Percentiles rank a stretch among this genome's conserved stretches.
These are phyloP conservation scores for Phrynocephalus guinanensis DNA, from an alignment of 2,797 vertebrate genomes.

Conservation along the genomic window DNA sequence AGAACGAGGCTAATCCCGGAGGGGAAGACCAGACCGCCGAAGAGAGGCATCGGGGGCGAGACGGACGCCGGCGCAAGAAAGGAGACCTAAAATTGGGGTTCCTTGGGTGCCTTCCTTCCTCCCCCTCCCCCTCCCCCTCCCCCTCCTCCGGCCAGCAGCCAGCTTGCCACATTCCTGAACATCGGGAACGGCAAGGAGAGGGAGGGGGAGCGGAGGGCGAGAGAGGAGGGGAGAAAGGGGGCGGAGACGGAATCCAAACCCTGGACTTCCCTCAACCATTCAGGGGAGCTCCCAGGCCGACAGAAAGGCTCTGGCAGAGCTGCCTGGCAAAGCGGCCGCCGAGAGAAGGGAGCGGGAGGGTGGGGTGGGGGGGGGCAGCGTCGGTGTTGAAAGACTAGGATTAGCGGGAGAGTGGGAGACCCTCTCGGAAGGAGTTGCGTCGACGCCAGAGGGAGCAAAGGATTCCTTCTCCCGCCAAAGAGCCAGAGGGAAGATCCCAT, in stretches of 20 bases:
- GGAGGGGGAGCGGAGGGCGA: not conserved
- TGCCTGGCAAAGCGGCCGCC: not conserved
- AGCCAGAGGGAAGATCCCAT: not conserved
- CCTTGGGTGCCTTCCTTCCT: slow-evolving; percentile 17
- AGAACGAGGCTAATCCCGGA: not conserved
- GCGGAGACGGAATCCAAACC: slow-evolving; percentile 46
- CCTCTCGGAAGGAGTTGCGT: not conserved
- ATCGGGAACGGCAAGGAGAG: slow-evolving; percentile 12
- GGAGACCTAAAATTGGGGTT: slow-evolving; percentile 21
- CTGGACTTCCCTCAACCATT: not conserved
- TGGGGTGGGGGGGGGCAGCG: not conserved
- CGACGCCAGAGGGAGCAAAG: not conserved
- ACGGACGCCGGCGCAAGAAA: not conserved
- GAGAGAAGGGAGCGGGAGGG: not conserved
- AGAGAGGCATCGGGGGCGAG: not conserved
- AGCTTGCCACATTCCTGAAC: slow-evolving; percentile 58
- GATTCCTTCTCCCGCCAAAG: not conserved
- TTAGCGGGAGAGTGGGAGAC: not conserved
- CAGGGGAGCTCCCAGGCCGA: slow-evolving; percentile 47
- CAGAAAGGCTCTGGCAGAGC: slow-evolving; percentile 40
- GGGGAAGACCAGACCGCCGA: not conserved
- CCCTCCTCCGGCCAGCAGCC: slow-evolving; percentile 46
- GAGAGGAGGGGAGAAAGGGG: slow-evolving; percentile 35
- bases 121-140: slow-evolving; percentile 39
- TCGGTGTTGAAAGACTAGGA: not conserved